Conservation (phyloP, 2,113 vertebrate genomes). For the Triplophysa tibetana region DNA sequence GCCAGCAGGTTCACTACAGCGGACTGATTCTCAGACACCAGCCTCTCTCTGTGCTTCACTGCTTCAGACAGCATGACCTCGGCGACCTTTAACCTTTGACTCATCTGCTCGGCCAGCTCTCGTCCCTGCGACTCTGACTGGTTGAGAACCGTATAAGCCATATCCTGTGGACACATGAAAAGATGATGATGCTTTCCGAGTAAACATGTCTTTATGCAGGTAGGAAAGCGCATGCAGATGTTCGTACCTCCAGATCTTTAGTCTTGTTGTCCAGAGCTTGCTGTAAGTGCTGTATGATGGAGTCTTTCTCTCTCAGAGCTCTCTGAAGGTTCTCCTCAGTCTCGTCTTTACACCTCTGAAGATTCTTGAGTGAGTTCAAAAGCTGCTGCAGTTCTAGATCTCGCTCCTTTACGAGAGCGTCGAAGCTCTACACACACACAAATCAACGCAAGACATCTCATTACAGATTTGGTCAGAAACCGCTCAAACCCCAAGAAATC, state of each 20-base stretch:
- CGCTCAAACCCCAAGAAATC: neutral
- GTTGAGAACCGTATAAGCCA: constrained; percentile 65
- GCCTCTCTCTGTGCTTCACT: constrained; percentile 71
- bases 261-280: constrained; percentile 74
- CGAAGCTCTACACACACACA: constrained; percentile 73
- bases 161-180: constrained; percentile 60
- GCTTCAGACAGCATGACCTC: constrained; percentile 74
- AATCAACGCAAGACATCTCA: neutral
- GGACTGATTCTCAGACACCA: constrained; percentile 74
- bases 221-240: neutral
- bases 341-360: constrained; percentile 78
- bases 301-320: constrained; percentile 78
- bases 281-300: constrained; percentile 78
- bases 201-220: neutral
- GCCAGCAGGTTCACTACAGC: constrained; percentile 74
- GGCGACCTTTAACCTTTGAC: constrained; percentile 75
- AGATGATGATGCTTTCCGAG: neutral
- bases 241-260: constrained; percentile 79
- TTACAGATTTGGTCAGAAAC: neutral
- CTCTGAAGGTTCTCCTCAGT: constrained; percentile 78
- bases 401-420: constrained; percentile 80
- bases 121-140: constrained; percentile 66
- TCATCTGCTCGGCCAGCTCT: constrained; percentile 74
- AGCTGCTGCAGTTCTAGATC: constrained; percentile 81
- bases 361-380: constrained; percentile 74